Percentiles rank a stretch among this genome's conserved stretches.
Evolutionary conservation across 2,113 vertebrate species (phyloP).

Genomic region (Nothocercus nigrocapillus): DNA sequence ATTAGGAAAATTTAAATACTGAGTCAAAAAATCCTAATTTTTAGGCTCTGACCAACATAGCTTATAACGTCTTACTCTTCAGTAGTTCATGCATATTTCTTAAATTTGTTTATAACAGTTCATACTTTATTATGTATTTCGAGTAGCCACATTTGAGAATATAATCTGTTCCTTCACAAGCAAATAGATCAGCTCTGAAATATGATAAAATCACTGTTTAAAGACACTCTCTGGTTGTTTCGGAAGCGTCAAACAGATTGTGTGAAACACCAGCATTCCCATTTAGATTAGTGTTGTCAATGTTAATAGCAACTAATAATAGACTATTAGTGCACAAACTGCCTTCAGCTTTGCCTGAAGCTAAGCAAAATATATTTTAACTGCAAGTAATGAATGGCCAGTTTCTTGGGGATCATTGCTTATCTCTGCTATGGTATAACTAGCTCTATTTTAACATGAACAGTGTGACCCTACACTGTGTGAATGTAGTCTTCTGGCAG

Average conservation of each 20-base stretch:
- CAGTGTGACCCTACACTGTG: not conserved
- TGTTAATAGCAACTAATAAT: conserved; percentile 52
- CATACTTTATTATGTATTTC: not conserved
- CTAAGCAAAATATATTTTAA: conserved; percentile 56
- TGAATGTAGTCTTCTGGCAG: not conserved
- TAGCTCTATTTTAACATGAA: conserved; percentile 7
- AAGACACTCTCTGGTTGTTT: not conserved
- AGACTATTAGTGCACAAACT: conserved; percentile 15
- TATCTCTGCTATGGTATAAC: conserved; percentile 6
- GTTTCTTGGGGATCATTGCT: conserved; percentile 42
- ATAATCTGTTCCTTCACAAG: conserved; percentile 24
- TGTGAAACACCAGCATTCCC: conserved; percentile 14
- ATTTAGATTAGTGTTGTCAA: conserved; percentile 41
- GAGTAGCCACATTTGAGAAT: not conserved
- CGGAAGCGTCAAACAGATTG: conserved; percentile 22
- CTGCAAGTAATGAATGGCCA: conserved; percentile 47
- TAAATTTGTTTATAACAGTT: not conserved
- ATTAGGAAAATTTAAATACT: not conserved
- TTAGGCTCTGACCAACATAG: not conserved
- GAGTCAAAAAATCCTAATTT: not conserved
- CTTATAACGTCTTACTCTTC: not conserved
- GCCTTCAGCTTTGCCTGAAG: conserved; percentile 51
- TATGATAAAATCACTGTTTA: conserved; percentile 25
- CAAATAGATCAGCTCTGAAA: not conserved
- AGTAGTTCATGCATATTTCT: not conserved